Base-by-base conservation (phyloP, 1,140 invertebrate species). In the Drepana arcuata region DNA sequence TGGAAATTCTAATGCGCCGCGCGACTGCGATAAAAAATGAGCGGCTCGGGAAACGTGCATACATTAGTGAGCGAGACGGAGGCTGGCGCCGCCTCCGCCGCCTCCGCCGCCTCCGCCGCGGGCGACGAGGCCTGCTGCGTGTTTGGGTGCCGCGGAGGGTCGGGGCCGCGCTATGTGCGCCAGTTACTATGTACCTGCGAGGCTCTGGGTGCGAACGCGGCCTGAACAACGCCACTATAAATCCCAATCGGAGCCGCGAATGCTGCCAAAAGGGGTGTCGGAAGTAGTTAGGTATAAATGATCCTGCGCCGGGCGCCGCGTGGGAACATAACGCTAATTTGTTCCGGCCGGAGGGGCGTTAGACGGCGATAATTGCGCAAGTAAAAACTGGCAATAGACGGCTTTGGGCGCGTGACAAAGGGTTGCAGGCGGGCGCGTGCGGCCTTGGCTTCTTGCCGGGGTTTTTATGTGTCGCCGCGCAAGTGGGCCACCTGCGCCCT, bases 11-110 rank as follows among this genome's bases (percentile, higher is more conserved):
- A 75, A 77, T 72, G 64, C 64, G 66, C 57, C 59, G 70, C 68
- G 74, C 63, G 70, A 74, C 62, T 72, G 64, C 73, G 73, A 80
- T 80, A 80, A 80, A 80, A 80, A 80, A 80, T 72, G 71, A 73
- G 57, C 57, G 51, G 67, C 62, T 56, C 62, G 64, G 69, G 60
- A 71, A 72, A 74, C 58, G 65, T 78, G 72, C 63, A 80, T 78
- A 78, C 63, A 78, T 78, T 80, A 78, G 41, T 34, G 68, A 71
- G 65, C 59, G 72, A 70, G 70, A 71, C 54, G 61, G 69, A 43
- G 44, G n/a, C n/a, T 54, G 36, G 42, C 43, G 51, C 55, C 54
- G 42, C 53, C 41, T 21, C 36, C 46, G 41, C 30, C n/a, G n/a
- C n/a, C n/a, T n/a, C n/a, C n/a, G n/a, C n/a, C n/a, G n/a, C n/a